These are phyloP conservation scores for Lacerta bilineata DNA, from an alignment of 2,797 vertebrate genomes.

Conservation along the genomic window DNA sequence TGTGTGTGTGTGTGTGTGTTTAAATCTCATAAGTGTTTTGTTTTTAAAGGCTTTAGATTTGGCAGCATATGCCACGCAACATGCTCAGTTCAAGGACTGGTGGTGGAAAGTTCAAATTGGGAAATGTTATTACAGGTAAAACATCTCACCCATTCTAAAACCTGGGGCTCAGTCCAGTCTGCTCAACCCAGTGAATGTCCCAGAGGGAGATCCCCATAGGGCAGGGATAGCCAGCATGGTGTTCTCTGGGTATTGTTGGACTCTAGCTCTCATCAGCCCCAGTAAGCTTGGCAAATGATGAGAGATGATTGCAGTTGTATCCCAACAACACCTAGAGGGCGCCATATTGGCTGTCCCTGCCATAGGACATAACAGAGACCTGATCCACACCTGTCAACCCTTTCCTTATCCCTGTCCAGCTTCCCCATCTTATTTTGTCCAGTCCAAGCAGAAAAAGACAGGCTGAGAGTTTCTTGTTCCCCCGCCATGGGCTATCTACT, in stretches of 20 bases:
- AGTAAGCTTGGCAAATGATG: too few species aligned
- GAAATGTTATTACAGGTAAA: constrained; percentile 97
- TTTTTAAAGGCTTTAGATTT: constrained; percentile 91
- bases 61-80: constrained; percentile 94
- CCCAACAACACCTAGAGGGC: too few species aligned
- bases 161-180: not conserved
- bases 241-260: too few species aligned
- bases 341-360: not conserved
- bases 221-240: too few species aligned
- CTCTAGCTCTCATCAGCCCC: too few species aligned
- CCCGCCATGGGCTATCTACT: too few species aligned
- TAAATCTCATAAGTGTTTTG: constrained; percentile 27
- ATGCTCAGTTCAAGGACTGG: constrained; percentile 98
- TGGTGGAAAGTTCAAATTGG: constrained; percentile 99
- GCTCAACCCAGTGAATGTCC: not conserved
- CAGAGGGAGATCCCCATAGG: too few species aligned
- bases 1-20: not conserved
- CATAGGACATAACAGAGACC: too few species aligned
- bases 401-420: not conserved
- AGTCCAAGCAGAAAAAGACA: not conserved
- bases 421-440: not conserved
- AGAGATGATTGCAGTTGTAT: too few species aligned
- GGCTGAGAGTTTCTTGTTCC: not conserved
- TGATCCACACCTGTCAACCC: not conserved
- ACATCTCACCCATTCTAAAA: not conserved